Evolutionary conservation across 2,797 vertebrate genomes (phyloP).

Genomic region (Chiroxiphia lanceolata): DNA sequence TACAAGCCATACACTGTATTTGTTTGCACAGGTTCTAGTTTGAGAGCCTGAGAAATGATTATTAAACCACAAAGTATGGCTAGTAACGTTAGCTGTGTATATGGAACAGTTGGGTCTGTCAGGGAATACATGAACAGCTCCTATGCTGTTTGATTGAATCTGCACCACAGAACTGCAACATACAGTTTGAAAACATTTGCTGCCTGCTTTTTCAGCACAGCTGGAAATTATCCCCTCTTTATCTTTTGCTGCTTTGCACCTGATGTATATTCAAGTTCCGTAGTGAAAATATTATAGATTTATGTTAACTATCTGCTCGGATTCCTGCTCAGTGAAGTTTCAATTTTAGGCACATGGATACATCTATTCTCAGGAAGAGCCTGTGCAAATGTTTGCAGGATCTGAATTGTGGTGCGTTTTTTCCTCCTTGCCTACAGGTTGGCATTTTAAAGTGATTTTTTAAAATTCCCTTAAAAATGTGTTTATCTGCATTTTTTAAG

Average conservation of each 20-base stretch:
- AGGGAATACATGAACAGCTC: background rate
- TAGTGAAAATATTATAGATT: background rate
- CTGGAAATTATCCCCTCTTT: background rate
- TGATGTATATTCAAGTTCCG: background rate
- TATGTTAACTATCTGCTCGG: background rate
- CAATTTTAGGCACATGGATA: background rate
- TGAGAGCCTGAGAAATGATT: background rate
- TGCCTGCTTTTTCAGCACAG: background rate
- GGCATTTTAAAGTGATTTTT: background rate
- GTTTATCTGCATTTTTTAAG: background rate
- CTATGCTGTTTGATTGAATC: rapidly evolving
- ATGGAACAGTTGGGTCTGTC: background rate
- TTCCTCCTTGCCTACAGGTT: background rate
- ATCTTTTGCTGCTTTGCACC: background rate
- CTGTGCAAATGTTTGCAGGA: background rate
- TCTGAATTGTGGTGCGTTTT: background rate
- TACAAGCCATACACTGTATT: background rate
- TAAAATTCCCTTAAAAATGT: background rate
- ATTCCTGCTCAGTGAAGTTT: background rate
- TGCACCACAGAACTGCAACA: background rate
- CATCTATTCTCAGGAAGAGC: background rate
- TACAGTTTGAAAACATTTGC: background rate
- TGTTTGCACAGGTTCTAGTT: background rate
- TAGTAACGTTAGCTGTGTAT: background rate
- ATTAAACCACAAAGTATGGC: background rate